A percentile compares a stretch with the other conserved stretches of the same genome.
phyloP scores from a whole-genome alignment of 2,888 invertebrate genomes.

The Folsomia manolachei region DNA sequence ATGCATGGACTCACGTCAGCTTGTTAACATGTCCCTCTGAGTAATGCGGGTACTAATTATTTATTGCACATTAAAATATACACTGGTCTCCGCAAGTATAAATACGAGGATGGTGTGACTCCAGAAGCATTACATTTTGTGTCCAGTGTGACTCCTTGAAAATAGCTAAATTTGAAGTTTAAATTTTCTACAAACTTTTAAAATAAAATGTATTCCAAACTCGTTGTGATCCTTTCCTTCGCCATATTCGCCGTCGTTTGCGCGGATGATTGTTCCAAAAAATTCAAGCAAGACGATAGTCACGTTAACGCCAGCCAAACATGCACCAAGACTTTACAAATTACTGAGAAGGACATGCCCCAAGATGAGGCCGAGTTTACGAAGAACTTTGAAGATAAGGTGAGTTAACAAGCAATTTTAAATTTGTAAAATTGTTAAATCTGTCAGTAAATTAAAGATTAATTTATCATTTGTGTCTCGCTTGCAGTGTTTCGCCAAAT shows the following conservation, averaged over 20 bases:
- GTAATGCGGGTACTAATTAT: neutral
- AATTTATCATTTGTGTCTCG: no score
- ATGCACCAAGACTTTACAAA: slow-evolving; percentile 23
- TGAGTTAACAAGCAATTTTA: slow-evolving; percentile 9
- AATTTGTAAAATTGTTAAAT: neutral
- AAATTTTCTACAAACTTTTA: neutral
- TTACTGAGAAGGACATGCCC: slow-evolving; percentile 24
- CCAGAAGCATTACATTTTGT: neutral
- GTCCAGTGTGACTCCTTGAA: neutral
- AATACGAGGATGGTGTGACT: neutral
- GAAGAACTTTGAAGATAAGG: slow-evolving; percentile 33
- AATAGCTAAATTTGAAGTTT: no score
- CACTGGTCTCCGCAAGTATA: neutral
- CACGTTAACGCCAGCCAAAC: slow-evolving; percentile 24
- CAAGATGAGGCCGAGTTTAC: slow-evolving; percentile 26
- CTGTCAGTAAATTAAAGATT: neutral
- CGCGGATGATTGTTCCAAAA: slow-evolving; percentile 26
- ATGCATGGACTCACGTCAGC: neutral
- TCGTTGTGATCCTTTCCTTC: neutral
- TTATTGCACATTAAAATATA: neutral
- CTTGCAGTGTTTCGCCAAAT: slow-evolving; percentile 35
- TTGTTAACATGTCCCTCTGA: neutral
- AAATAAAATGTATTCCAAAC: neutral
- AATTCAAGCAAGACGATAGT: slow-evolving; percentile 23
- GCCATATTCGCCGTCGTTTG: slow-evolving; percentile 6